Conservation (phyloP, 2,113 vertebrate species). For the Blennius ocellaris region DNA sequence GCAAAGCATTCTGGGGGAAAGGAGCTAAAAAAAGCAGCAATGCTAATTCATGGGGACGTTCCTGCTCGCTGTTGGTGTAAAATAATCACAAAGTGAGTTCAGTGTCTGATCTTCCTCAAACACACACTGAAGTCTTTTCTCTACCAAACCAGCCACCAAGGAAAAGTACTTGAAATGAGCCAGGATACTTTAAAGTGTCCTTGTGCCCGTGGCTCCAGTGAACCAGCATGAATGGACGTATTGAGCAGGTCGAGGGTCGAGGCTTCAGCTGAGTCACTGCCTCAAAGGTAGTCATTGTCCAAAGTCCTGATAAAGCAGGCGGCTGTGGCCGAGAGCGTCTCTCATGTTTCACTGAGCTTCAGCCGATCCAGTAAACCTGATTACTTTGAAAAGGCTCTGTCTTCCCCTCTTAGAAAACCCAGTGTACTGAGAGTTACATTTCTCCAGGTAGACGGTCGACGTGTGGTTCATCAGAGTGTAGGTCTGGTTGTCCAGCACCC, state of each 20-base stretch:
- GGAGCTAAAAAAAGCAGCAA: not conserved
- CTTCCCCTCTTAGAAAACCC: not conserved
- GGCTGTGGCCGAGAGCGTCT: slow-evolving; percentile 28
- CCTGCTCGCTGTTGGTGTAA: not conserved
- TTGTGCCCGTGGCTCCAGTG: no score
- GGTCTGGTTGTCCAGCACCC: slow-evolving; percentile 72
- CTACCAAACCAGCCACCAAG: not conserved
- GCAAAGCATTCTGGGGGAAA: slow-evolving; percentile 3
- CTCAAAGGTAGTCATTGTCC: slow-evolving; percentile 79
- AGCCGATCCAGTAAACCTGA: slow-evolving; percentile 46
- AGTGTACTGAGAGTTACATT: slow-evolving; percentile 84
- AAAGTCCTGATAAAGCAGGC: slow-evolving; percentile 32
- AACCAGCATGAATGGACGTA: slow-evolving; percentile 72
- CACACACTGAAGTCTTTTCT: not conserved
- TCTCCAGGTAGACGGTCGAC: slow-evolving; percentile 74
- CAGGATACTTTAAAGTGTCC: not conserved
- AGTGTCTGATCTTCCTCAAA: not conserved
- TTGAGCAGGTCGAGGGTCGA: slow-evolving; percentile 67
- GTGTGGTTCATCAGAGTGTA: slow-evolving; percentile 85
- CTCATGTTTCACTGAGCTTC: slow-evolving; percentile 61
- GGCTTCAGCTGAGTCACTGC: slow-evolving; percentile 59
- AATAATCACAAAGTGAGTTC: not conserved
- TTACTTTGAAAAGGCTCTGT: slow-evolving; percentile 26
- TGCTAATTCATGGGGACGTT: not conserved
- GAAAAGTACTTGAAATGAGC: slow-evolving; percentile 16